phyloP scores from a whole-genome alignment of 2,113 vertebrate genomes.

The Myotis davidii region DNA sequence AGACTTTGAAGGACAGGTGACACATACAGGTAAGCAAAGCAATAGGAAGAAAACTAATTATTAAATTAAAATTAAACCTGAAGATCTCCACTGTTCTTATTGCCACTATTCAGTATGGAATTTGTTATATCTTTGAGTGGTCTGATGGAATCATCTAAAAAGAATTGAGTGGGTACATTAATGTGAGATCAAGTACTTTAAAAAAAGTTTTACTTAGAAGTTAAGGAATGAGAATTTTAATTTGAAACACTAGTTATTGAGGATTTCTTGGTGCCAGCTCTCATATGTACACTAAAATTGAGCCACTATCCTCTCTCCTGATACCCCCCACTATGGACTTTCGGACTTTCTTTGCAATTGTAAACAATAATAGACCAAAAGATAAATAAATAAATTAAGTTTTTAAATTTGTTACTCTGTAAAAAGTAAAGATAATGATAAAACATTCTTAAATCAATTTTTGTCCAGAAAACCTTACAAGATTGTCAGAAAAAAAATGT shows the following conservation, averaged over 20 bases:
- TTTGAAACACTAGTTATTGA: background rate
- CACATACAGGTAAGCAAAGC: conserved; percentile 92
- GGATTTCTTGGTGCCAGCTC: background rate
- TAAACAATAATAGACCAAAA: background rate
- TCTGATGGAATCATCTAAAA: conserved; percentile 22
- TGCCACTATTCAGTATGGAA: background rate
- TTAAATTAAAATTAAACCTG: conserved; percentile 7
- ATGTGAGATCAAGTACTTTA: conserved; percentile 30
- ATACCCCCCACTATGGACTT: background rate
- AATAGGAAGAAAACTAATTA: background rate
- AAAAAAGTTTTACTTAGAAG: background rate
- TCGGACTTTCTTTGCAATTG: background rate
- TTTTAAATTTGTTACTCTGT: conserved; percentile 23
- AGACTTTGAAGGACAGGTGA: conserved; percentile 90
- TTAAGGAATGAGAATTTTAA: background rate
- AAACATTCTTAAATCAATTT: background rate
- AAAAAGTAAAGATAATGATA: background rate
- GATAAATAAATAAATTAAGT: background rate
- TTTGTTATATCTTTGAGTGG: background rate
- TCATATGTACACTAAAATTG: background rate
- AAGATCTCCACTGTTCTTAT: background rate
- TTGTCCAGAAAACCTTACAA: background rate
- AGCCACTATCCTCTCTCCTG: background rate
- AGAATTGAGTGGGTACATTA: conserved; percentile 12
- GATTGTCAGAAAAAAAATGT: background rate